A percentile compares a stretch with the other conserved stretches of the same genome.
Conservation (phyloP, 2,888 invertebrate species). For the Dasysyrphus tricinctus region DNA sequence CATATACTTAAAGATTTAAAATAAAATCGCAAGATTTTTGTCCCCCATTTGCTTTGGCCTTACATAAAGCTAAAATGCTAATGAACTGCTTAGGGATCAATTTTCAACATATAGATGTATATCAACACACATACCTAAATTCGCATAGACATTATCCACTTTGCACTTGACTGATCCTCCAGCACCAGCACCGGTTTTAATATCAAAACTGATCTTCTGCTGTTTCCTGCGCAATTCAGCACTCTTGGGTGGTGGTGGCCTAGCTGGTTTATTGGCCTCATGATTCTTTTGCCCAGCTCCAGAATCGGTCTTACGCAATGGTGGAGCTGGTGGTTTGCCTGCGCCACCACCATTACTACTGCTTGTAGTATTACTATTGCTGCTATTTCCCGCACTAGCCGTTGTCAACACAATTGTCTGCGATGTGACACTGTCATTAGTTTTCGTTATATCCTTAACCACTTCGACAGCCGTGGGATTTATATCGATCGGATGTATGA, state of each 20-base stretch:
- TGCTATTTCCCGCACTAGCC: constrained; percentile 34
- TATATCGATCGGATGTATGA: constrained; percentile 94
- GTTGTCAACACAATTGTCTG: constrained; percentile 82
- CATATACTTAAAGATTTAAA: too few species aligned
- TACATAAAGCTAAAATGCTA: not conserved
- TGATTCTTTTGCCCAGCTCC: constrained; percentile 80
- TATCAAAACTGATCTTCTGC: constrained; percentile 83
- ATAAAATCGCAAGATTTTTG: too few species aligned
- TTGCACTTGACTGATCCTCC: constrained; percentile 82
- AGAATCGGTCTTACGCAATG: constrained; percentile 85
- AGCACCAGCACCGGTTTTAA: constrained; percentile 74
- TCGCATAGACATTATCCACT: constrained; percentile 90
- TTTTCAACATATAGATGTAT: not conserved
- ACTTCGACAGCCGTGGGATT: constrained; percentile 93
- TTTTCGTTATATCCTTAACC: constrained; percentile 86
- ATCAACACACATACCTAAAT: constrained; percentile 85
- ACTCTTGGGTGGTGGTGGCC: constrained; percentile 90
- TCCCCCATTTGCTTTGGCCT: not conserved
- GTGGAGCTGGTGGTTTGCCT: constrained; percentile 90
- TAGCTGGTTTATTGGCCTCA: constrained; percentile 86
- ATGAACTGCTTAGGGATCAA: not conserved
- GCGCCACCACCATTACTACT: not conserved
- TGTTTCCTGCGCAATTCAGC: constrained; percentile 87
- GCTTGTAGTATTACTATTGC: constrained; percentile 12
- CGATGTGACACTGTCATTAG: constrained; percentile 80